phyloP scores from a whole-genome alignment of 2,888 invertebrate genomes.

The Uloborus plumipes region DNA sequence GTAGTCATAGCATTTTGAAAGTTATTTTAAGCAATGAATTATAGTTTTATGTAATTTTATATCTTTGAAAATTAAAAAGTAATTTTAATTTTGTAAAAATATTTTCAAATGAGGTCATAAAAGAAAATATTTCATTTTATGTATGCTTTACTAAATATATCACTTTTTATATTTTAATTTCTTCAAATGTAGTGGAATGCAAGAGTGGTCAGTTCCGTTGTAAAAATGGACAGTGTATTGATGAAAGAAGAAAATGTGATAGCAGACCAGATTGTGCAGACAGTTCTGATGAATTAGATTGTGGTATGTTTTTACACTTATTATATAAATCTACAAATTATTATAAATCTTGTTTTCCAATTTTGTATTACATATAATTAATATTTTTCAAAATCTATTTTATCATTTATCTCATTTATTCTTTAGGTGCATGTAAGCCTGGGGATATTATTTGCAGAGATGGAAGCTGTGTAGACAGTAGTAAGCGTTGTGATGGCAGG shows the following conservation, averaged over 20 bases:
- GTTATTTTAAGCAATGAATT: too few relatives aligned
- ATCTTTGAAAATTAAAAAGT: too few relatives aligned
- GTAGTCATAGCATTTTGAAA: too few relatives aligned
- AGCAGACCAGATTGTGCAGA: slow-evolving; percentile 62
- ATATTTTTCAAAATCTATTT: too few relatives aligned
- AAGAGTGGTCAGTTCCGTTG: slow-evolving; percentile 71
- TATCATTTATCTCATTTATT: too few relatives aligned
- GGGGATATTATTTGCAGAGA: slow-evolving; percentile 67
- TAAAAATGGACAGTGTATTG: slow-evolving; percentile 78
- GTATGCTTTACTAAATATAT: too few relatives aligned
- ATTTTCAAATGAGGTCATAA: too few relatives aligned
- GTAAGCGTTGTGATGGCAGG: slow-evolving; percentile 65
- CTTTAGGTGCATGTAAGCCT: slow-evolving; percentile 49
- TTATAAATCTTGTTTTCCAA: too few relatives aligned
- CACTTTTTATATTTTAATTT: neutral
- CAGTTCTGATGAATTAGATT: slow-evolving; percentile 68
- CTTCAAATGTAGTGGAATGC: slow-evolving; percentile 42
- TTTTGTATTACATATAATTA: too few relatives aligned
- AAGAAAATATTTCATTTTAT: too few relatives aligned
- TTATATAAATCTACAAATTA: neutral
- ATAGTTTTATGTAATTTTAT: too few relatives aligned
- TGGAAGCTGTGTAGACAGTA: slow-evolving; percentile 68
- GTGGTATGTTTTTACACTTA: slow-evolving; percentile 69
- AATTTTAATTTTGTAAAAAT: too few relatives aligned
- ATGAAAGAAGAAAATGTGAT: slow-evolving; percentile 75